Evolutionary conservation across 1,140 invertebrate species (phyloP), one percentile per base, ranked within the genome.

Genomic region (Arion vulgaris): DNA sequence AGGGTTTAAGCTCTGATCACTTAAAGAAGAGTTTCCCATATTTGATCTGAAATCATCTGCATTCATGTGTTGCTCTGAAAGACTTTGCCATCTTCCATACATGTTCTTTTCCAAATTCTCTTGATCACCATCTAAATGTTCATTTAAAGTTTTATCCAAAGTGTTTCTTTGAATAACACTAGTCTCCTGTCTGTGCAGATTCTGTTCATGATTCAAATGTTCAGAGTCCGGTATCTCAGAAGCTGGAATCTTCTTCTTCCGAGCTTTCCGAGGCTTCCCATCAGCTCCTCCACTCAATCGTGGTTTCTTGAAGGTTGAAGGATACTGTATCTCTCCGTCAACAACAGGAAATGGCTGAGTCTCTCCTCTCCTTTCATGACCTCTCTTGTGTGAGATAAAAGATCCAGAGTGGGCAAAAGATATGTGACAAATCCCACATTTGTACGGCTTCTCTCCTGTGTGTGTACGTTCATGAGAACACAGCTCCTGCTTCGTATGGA

Each of bases 391-490:
- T 15, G 32, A 36, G n/a, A 73, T 9, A 53, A 26, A 57, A 0
- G 80, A 81, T 9, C 80, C 80, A 49, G 36, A 62, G 32, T 81
- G 80, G 28, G 45, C 68, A 62, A 81, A 81, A 39, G 28, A 2
- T 1, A 4, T 23, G 28, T 73, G 26, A 34, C 80, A 81, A 26
- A 81, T 81, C 19, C 34, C 41, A 57, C 80, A 81, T 36, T 73
- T 49, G 80, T 81, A 81, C 17, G 80, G 80, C 51, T 41, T 51
- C 71, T 81, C 80, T 11, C 80, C 80, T 5, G 80, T 81, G 71
- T 81, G 80, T 34, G 80, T 81, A 7, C 80, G 69, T 34, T 73
- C 80, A 49, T 81, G 80, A 15, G 80, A 81, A 13, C 51, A 49
- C 26, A 81, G 71, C 51, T 81, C 80, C 36, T 81, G 80, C 4